Evolutionary conservation across 2,888 invertebrate species (phyloP).

Genomic region (Euspilapteryx auroguttella): DNA sequence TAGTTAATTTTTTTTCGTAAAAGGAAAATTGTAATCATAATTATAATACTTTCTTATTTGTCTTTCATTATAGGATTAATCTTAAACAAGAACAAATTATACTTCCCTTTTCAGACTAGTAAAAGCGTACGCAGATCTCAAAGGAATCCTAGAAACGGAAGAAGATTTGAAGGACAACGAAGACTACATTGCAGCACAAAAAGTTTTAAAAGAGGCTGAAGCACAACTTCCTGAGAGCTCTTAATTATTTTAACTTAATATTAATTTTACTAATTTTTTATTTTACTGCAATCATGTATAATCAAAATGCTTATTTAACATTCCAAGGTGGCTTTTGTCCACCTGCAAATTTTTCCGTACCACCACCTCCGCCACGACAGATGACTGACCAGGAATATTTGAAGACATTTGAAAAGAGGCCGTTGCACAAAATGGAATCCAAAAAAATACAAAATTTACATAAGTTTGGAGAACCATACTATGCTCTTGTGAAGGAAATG

Average conservation of each 20-base stretch:
- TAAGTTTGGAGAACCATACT: too few relatives aligned
- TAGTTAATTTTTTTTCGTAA: too few relatives aligned
- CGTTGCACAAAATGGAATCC: constrained; percentile 6
- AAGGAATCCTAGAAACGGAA: constrained; percentile 72
- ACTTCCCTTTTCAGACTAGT: constrained; percentile 63
- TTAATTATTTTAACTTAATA: constrained; percentile 1
- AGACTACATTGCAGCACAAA: constrained; percentile 70
- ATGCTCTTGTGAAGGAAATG: constrained; percentile 15
- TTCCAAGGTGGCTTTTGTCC: constrained; percentile 24
- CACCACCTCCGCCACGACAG: constrained; percentile 16
- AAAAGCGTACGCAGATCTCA: constrained; percentile 77
- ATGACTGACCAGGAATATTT: constrained; percentile 16
- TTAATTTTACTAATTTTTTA: constrained; percentile 19
- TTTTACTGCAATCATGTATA: constrained; percentile 37
- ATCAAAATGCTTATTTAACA: constrained; percentile 38
- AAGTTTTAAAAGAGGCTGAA: constrained; percentile 69
- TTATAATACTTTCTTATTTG: too few relatives aligned
- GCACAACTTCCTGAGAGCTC: constrained; percentile 36
- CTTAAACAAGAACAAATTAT: too few relatives aligned
- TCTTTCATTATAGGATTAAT: too few relatives aligned
- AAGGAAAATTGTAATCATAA: too few relatives aligned
- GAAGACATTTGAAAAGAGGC: constrained; percentile 17
- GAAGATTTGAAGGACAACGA: constrained; percentile 74
- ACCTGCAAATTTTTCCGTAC: constrained; percentile 9
- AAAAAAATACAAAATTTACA: constrained; percentile 12